phyloP scores from a whole-genome alignment of 2,797 vertebrate genomes.

The Malacoctenus gilli region DNA sequence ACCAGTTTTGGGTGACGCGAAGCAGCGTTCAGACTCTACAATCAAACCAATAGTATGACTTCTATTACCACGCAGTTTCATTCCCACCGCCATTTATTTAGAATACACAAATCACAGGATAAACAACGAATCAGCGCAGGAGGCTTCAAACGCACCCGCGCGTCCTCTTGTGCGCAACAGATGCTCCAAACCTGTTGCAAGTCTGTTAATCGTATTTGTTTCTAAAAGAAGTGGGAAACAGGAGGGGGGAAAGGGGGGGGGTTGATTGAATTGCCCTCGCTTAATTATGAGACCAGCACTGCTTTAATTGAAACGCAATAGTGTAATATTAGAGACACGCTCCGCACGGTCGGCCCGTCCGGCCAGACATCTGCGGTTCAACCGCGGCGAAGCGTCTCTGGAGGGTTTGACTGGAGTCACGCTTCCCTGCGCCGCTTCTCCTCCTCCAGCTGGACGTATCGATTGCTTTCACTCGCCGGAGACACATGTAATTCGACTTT shows the following conservation, averaged over 20 bases:
- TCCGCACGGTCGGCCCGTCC: slow-evolving; percentile 21
- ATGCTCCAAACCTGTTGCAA: slow-evolving; percentile 65
- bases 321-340: slow-evolving; percentile 19
- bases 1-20: too few species aligned
- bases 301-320: slow-evolving; percentile 48
- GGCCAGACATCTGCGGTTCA: slow-evolving; percentile 64
- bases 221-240: too few species aligned
- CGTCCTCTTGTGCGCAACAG: slow-evolving; percentile 51
- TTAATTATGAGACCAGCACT: slow-evolving; percentile 21
- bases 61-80: not conserved
- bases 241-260: not conserved
- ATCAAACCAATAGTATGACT: too few species aligned
- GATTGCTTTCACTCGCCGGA: slow-evolving; percentile 57
- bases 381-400: slow-evolving; percentile 54
- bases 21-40: too few species aligned
- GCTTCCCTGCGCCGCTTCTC: slow-evolving; percentile 65
- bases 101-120: too few species aligned
- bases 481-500: slow-evolving; percentile 56
- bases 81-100: too few species aligned
- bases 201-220: slow-evolving; percentile 7
- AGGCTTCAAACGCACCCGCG: too few species aligned
- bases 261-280: slow-evolving; percentile 28
- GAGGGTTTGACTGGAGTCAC: slow-evolving; percentile 70
- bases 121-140: too few species aligned
- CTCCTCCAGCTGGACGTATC: slow-evolving; percentile 70